phyloP scores from a whole-genome alignment of 2,888 invertebrate genomes.

The Seira sanloemensis region DNA sequence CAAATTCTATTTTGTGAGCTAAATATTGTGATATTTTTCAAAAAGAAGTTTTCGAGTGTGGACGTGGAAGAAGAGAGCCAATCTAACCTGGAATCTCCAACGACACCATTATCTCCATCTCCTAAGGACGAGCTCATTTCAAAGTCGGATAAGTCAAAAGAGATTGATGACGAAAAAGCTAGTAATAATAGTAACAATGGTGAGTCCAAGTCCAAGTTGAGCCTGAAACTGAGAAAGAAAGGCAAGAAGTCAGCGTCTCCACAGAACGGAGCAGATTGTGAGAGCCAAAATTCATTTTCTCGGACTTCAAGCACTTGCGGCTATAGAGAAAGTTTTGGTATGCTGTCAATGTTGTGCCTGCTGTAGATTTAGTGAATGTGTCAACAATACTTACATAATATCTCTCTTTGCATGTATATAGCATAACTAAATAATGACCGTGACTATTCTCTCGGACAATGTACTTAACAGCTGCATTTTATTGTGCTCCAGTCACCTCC shows the following conservation, averaged over 20 bases:
- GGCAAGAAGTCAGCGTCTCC: constrained; percentile 70
- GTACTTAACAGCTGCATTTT: constrained; percentile 2
- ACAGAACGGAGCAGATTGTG: constrained; percentile 75
- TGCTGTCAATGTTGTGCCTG: constrained; percentile 56
- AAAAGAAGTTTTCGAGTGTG: constrained; percentile 77
- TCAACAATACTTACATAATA: not conserved
- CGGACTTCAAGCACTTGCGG: constrained; percentile 92
- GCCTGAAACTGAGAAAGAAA: constrained; percentile 69
- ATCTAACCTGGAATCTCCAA: constrained; percentile 46
- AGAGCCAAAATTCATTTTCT: constrained; percentile 80
- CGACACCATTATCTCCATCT: constrained; percentile 69
- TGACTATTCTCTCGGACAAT: no score
- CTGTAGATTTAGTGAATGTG: constrained; percentile 40
- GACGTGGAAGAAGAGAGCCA: constrained; percentile 76
- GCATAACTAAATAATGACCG: not conserved
- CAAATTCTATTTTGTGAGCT: not conserved
- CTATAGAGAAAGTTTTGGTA: constrained; percentile 83
- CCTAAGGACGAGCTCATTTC: constrained; percentile 68
- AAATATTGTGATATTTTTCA: constrained; percentile 6
- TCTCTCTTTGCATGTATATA: not conserved
- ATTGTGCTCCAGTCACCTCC: constrained; percentile 6
- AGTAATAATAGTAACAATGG: constrained; percentile 63
- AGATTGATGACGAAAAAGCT: constrained; percentile 58
- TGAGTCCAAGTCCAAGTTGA: constrained; percentile 64
- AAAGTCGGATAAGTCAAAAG: constrained; percentile 40